These are phyloP conservation scores for Lepilemur ruficaudatus DNA, from an alignment of 2,797 vertebrate species.

Conservation along the genomic window DNA sequence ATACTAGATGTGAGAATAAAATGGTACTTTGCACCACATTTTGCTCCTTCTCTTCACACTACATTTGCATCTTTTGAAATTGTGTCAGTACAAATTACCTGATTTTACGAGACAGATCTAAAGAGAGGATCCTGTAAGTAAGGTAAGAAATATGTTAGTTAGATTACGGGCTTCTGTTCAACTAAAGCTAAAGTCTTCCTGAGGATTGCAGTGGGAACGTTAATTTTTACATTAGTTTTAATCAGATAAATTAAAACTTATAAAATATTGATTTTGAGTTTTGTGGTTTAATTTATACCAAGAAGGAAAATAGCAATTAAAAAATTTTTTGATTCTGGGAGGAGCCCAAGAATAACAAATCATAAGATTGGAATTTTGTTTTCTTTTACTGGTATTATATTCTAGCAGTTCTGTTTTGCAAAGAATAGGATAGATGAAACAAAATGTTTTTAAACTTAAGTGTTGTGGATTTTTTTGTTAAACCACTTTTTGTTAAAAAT, in stretches of 20 bases:
- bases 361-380: constrained; percentile 27
- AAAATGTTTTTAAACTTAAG: constrained; percentile 1
- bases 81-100: neutral
- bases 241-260: neutral
- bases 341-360: neutral
- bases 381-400: neutral
- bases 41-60: constrained; percentile 14
- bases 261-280: neutral
- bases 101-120: neutral
- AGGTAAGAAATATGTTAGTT: neutral
- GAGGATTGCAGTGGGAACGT: neutral
- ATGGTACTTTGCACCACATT: neutral
- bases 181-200: neutral
- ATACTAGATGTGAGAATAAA: neutral
- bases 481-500: neutral
- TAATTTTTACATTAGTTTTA: neutral
- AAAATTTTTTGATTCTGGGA: constrained; percentile 32
- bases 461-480: neutral
- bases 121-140: neutral
- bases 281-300: neutral
- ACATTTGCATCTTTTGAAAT: constrained; percentile 36
- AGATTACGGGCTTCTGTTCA: neutral
- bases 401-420: neutral
- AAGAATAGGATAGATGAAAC: neutral
- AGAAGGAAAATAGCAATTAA: neutral